Evolutionary conservation across 2,113 vertebrate species (phyloP).

Genomic region (Malurus cyaneus): DNA sequence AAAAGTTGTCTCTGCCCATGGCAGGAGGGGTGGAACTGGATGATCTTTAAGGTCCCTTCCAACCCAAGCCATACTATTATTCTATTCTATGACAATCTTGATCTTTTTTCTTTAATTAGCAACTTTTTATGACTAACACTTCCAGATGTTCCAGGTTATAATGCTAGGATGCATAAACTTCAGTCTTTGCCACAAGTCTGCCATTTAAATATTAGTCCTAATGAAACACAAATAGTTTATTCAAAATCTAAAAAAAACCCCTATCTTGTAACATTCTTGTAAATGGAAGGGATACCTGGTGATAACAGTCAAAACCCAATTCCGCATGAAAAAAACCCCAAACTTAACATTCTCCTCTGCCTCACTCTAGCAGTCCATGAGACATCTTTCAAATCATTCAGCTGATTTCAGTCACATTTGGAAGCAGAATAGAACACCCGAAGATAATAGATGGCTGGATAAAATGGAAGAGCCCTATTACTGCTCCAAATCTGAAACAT

Average conservation of each 20-base stretch:
- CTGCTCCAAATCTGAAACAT: neutral
- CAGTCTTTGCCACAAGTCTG: neutral
- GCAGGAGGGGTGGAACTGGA: neutral
- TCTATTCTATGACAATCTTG: neutral
- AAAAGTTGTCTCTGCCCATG: neutral
- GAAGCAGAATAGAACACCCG: neutral
- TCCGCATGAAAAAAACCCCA: neutral
- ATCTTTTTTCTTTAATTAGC: neutral
- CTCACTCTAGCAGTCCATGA: neutral
- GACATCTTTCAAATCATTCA: neutral
- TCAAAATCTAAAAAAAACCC: neutral
- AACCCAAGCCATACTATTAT: neutral
- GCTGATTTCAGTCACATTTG: neutral
- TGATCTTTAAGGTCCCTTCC: neutral
- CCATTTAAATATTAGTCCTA: neutral
- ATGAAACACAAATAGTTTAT: neutral
- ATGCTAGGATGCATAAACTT: neutral
- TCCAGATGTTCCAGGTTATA: neutral
- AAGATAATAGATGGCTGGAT: neutral
- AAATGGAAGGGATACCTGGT: neutral
- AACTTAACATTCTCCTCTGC: neutral
- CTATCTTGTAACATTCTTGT: neutral
- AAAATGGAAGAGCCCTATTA: neutral
- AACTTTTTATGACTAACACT: neutral
- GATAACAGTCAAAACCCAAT: neutral